Evolutionary conservation across 2,888 invertebrate species (phyloP), one percentile per base, ranked within the genome.

Genomic region (Drosophila subsilvestris): DNA sequence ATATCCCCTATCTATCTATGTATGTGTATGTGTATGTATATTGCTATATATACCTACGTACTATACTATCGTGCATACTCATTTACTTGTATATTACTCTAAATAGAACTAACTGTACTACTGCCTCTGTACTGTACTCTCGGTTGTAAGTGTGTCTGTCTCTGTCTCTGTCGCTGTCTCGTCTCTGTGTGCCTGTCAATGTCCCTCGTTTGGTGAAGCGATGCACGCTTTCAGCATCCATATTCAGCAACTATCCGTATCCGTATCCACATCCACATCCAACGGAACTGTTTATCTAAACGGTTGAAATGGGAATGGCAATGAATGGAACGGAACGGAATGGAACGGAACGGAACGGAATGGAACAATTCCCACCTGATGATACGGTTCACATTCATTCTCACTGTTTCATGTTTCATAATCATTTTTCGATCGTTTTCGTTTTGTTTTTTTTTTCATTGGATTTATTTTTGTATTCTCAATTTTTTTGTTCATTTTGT

Each of bases 111-210:
- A 66, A 57, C 74, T 74, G 75, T 66, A 71, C 70, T 71, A 73
- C 54, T 22, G 22, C 22, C 22, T 63, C 69, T 69, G 63, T 37
- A 61, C 69, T 62, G 68, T 66, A 66, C 56, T 59, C 66, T 67
- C 56, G 32, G 50, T 53, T 65, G 74, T 54, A 69, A 69, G 75
- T 71, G 68, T 75, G 68, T 70, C 74, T 69, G 71, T 70, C 61
- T 61, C 73, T 63, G 73, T 63, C 45, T 66, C 63, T 8, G 29
- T 48, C 61, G 44, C 63, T 32, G 20, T 54, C 37, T 37, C 37
- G 37, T 37, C 37, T 37, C 37, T 37, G 14, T 37, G 75, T 66
- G 68, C 63, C 74, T 69, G 71, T 73, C 67, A 55, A 60, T 25
- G 14, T 12, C 6, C 37, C 37, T 14, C 18, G 17, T 17, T 17